Evolutionary conservation across 2,888 invertebrate genomes (phyloP).

Genomic region (Camponotus fellah): DNA sequence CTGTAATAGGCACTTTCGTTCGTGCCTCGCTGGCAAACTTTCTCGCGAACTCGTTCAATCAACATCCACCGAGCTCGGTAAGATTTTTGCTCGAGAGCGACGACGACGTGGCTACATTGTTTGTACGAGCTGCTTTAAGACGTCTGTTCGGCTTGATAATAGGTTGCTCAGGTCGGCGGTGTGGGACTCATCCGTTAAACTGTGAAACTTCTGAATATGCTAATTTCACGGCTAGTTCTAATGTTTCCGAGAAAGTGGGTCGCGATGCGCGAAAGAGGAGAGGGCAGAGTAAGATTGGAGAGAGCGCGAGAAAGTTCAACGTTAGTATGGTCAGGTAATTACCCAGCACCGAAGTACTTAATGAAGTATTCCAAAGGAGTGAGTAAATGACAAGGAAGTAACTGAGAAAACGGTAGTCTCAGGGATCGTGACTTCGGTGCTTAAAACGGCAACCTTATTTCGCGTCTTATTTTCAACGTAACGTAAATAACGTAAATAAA

Average conservation of each 20-base stretch:
- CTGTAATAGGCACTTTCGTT: slow-evolving; percentile 31
- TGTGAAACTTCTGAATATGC: slow-evolving; percentile 79
- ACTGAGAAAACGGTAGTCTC: slow-evolving; percentile 19
- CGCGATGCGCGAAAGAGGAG: slow-evolving; percentile 50
- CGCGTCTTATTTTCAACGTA: not conserved
- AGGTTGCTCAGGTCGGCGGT: slow-evolving; percentile 68
- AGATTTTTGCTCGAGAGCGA: slow-evolving; percentile 55
- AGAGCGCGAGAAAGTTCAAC: slow-evolving; percentile 54
- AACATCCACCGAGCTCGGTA: slow-evolving; percentile 40
- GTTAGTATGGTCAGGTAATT: slow-evolving; percentile 75
- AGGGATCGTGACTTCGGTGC: slow-evolving; percentile 25
- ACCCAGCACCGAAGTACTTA: slow-evolving; percentile 70
- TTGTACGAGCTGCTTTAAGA: slow-evolving; percentile 59
- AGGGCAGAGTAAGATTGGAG: not conserved
- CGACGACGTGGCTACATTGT: slow-evolving; percentile 65
- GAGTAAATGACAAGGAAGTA: slow-evolving; percentile 57
- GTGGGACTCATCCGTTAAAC: slow-evolving; percentile 75
- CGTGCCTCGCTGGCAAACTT: slow-evolving; percentile 16
- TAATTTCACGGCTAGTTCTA: slow-evolving; percentile 79
- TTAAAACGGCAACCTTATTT: slow-evolving; percentile 8
- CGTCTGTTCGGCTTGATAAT: slow-evolving; percentile 63
- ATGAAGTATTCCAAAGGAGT: slow-evolving; percentile 73
- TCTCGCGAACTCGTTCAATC: slow-evolving; percentile 48
- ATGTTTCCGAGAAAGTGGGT: slow-evolving; percentile 75
- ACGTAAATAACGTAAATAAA: slow-evolving; percentile 29